A percentile compares a stretch with the other conserved stretches of the same genome.
These are phyloP conservation scores for Euphydryas editha DNA, from an alignment of 2,888 invertebrate genomes.

Conservation along the genomic window DNA sequence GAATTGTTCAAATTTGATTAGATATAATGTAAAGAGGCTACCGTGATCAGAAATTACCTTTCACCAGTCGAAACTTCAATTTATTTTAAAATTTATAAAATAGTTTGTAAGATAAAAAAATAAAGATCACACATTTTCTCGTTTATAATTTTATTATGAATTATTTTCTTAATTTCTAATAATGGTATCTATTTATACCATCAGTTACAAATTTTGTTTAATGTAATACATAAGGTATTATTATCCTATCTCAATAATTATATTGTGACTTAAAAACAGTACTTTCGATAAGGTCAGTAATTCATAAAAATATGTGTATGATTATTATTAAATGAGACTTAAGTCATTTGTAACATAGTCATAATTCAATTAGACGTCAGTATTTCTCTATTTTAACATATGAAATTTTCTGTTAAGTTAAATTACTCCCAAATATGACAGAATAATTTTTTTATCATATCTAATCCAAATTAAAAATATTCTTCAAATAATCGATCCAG, in stretches of 20 bases:
- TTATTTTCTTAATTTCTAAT: constrained; percentile 69
- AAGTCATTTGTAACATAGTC: constrained; percentile 29
- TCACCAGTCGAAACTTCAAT: not conserved
- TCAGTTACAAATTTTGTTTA: constrained; percentile 46
- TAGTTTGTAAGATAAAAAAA: constrained; percentile 12
- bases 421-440: constrained; percentile 25
- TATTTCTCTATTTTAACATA: constrained; percentile 21
- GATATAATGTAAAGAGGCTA: not conserved
- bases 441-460: constrained; percentile 25
- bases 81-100: not conserved
- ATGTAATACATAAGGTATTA: constrained; percentile 36
- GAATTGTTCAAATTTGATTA: constrained; percentile 4
- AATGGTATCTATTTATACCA: constrained; percentile 59
- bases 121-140: constrained; percentile 26
- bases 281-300: constrained; percentile 21
- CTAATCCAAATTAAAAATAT: constrained; percentile 26
- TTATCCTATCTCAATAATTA: constrained; percentile 29
- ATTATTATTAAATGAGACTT: constrained; percentile 17
- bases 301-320: constrained; percentile 19
- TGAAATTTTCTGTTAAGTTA: constrained; percentile 19
- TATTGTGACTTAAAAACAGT: constrained; percentile 33
- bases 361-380: constrained; percentile 22
- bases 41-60: not conserved
- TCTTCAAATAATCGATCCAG: constrained; percentile 55
- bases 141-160: constrained; percentile 67